A percentile compares a stretch with the other conserved stretches of the same genome.
These are phyloP conservation scores for Drosophila testacea DNA, from an alignment of 2,888 invertebrate species.

Conservation along the genomic window DNA sequence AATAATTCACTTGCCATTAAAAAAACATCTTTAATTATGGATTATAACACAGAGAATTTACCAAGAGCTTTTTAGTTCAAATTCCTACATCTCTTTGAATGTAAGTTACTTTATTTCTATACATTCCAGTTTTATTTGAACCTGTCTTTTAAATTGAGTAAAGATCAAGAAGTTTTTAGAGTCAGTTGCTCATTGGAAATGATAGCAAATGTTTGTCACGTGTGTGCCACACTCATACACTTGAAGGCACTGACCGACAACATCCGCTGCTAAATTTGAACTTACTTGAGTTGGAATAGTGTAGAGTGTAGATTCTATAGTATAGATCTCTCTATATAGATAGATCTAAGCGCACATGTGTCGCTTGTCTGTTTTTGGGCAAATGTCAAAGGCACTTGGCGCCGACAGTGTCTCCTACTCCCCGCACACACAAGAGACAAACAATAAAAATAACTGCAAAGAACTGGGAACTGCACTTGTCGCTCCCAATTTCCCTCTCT, in stretches of 20 bases:
- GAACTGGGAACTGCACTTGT: slow-evolving; percentile 45
- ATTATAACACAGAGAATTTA: too few species aligned
- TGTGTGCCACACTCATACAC: slow-evolving; percentile 16
- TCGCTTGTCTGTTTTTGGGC: slow-evolving; percentile 34
- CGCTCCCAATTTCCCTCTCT: not conserved
- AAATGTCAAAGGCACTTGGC: slow-evolving; percentile 69
- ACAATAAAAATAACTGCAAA: slow-evolving; percentile 41
- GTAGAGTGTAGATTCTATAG: not conserved
- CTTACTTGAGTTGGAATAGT: slow-evolving; percentile 40
- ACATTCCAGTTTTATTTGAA: not conserved
- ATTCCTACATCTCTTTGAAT: too few species aligned
- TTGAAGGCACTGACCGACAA: slow-evolving; percentile 23
- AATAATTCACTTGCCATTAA: too few species aligned
- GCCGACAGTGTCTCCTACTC: slow-evolving; percentile 41
- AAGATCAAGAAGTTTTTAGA: not conserved
- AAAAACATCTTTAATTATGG: too few species aligned
- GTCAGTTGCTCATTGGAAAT: not conserved
- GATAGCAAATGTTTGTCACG: slow-evolving; percentile 24
- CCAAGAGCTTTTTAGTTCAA: too few species aligned
- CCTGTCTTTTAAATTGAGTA: slow-evolving; percentile 1
- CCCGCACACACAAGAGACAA: not conserved
- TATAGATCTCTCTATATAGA: slow-evolving; percentile 5
- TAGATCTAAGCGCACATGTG: slow-evolving; percentile 33
- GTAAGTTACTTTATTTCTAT: too few species aligned
- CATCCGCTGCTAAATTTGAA: slow-evolving; percentile 47